Evolutionary conservation across 2,888 invertebrate species (phyloP).

Genomic region (Eristalis tenax): DNA sequence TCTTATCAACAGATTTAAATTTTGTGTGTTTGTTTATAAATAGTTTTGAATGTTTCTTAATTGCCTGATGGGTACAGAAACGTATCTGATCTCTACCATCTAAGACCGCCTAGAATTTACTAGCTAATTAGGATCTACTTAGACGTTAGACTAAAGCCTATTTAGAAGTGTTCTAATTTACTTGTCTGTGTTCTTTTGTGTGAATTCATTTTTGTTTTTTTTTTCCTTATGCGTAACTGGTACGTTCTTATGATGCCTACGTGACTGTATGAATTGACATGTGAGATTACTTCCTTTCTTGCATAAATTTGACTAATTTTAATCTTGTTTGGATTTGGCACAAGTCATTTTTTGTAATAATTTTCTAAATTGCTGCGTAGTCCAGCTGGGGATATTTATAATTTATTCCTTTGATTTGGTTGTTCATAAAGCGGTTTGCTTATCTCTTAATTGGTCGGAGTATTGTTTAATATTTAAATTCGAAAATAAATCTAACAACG

Average conservation of each 20-base stretch:
- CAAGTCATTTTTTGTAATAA: slow-evolving; percentile 36
- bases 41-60: slow-evolving; percentile 22
- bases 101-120: slow-evolving; percentile 50
- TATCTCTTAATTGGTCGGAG: slow-evolving; percentile 49
- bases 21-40: slow-evolving; percentile 23
- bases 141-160: slow-evolving; percentile 52
- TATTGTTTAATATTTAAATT: slow-evolving; percentile 5
- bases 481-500: not conserved
- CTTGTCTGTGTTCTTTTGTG: slow-evolving; percentile 15
- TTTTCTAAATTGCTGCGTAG: not conserved
- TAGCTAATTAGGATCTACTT: slow-evolving; percentile 62
- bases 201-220: slow-evolving; percentile 22
- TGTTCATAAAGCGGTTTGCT: slow-evolving; percentile 25
- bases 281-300: slow-evolving; percentile 36
- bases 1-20: slow-evolving; percentile 42
- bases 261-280: slow-evolving; percentile 64
- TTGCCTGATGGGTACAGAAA: slow-evolving; percentile 26
- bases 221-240: slow-evolving; percentile 10
- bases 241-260: slow-evolving; percentile 38
- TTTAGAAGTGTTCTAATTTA: slow-evolving; percentile 26
- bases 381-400: not conserved
- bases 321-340: slow-evolving; percentile 45
- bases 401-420: not conserved
- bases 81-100: slow-evolving; percentile 20
- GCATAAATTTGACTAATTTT: slow-evolving; percentile 31